phyloP scores from a whole-genome alignment of 2,797 vertebrate species.

The Falco berigora region DNA sequence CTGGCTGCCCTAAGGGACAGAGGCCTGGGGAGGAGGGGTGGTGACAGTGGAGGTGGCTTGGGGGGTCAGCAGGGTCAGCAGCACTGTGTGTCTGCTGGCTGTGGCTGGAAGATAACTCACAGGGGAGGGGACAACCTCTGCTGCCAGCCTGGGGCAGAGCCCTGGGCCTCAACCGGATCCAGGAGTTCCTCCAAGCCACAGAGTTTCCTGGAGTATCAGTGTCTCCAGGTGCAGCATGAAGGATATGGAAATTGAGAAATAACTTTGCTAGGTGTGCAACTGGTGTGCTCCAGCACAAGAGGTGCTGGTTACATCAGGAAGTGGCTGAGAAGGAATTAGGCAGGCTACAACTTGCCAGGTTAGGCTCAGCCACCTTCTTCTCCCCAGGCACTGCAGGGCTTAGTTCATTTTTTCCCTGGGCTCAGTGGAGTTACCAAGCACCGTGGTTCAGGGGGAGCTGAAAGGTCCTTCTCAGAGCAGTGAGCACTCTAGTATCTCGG shows the following conservation, averaged over 20 bases:
- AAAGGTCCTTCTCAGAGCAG: not conserved
- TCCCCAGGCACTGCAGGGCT: accelerated
- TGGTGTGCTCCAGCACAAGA: accelerated
- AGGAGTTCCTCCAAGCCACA: not conserved
- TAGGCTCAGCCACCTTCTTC: not conserved
- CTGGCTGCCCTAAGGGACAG: not conserved
- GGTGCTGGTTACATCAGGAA: not conserved
- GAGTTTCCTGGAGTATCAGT: not conserved
- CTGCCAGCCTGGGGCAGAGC: not conserved
- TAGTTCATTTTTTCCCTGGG: accelerated
- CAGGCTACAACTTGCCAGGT: not conserved
- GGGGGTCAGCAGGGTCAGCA: not conserved
- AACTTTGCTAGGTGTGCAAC: not conserved
- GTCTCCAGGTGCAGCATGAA: not conserved
- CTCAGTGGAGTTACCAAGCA: accelerated
- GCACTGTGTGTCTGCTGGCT: not conserved
- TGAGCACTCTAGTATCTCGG: not conserved
- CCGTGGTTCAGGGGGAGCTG: accelerated
- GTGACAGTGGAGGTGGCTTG: not conserved
- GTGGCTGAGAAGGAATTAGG: not conserved
- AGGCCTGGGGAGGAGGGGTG: no score
- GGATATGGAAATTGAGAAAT: not conserved
- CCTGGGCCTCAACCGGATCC: not conserved
- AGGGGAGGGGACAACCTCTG: not conserved
- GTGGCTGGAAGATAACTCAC: not conserved